Base-by-base conservation (phyloP, 2,797 vertebrate species). In the Pantherophis alleghaniensis region DNA sequence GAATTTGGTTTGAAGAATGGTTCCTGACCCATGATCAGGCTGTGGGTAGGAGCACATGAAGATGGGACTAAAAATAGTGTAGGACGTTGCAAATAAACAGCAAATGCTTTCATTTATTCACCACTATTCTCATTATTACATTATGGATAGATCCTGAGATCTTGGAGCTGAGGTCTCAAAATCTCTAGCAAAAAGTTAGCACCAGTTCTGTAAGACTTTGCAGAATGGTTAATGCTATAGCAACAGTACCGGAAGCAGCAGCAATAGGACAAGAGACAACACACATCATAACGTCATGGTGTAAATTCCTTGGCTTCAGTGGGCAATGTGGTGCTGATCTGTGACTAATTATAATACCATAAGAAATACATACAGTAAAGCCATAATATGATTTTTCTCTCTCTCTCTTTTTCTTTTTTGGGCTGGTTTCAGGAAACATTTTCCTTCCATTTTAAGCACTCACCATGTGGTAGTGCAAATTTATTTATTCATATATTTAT, bases 341-440 rank as follows among this genome's bases (percentile, higher is more conserved):
- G 86, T 93, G 86, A 94, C 89, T 91, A 94, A 94, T 24, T 91
- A 57, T 79, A 91, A 16, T 86, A 91, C 90, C 0, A 0, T 91
- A 90, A 42, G 59, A 10, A 93, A 59, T 4, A 94, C 28, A 53
- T 53, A 94, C 88, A 74, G 74, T 83, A 94, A 12, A 22, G 0
- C 42, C 89, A 87, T 93, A 7, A 26, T 91, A 92, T 89, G 5
- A 69, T 60, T 92, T 57, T 0, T 74, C 7, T 53, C 9, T 53
- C 51, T 53, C 51, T 53, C 93, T 92, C 60, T 26, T 53, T 32
- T 7, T 74, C 63, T 42, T 14, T 11, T 16, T 88, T 37, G 28
- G 60, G 56, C 61, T n/a, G 57, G 60, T 92, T 92, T 88, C 93
- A 91, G 66, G 90, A 93, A 93, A 88, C 90, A 56, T 88, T 53